Base-by-base conservation (phyloP, 1,140 invertebrate genomes). In the Polypedilum vanderplanki region DNA sequence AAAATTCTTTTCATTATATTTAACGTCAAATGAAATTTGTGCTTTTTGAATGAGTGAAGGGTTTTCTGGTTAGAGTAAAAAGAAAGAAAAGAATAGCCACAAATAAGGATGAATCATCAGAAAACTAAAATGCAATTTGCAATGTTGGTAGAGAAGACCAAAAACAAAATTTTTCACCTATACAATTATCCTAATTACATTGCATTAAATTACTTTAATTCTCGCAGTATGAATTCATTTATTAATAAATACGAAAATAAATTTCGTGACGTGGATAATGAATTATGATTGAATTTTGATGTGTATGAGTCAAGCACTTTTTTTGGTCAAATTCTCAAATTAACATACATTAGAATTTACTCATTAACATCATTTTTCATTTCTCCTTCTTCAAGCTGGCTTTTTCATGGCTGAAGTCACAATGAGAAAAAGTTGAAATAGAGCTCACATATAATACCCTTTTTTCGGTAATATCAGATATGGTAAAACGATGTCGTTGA, bases 341-440 rank as follows among this genome's bases (percentile, higher is more conserved):
- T 12, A 57, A 57, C 10, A 57, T 57, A 57, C 10, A 57, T 15
- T 57, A 57, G 10, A 57, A 57, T 57, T 57, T 57, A 17, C 46
- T 57, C 46, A 57, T 57, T 57, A 57, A 17, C 46, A 57, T 57
- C 46, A 57, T 57, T 57, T 57, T 57, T 57, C 46, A 57, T 57
- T 57, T 57, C 24, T 33, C 24, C 24, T 33, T 33, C 24, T 33
- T 33, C 1, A 3, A 33, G 46, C n/a, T 57, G n/a, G 46, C 46
- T 1, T 57, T 57, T 57, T 57, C 46, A 57, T 57, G 46, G 46
- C 46, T 57, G 46, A 57, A 57, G n/a, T 17, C 10, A 2, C 10
- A 57, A 15, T 57, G 10, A 17, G 8, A 12, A 17, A 2, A 57
- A 15, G 46, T 12, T 15, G 46, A 15, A 15, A 57, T 17, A 15